Evolutionary conservation across 37 sponge, comb jelly and placozoan genomes (phyloP).

Genomic region (Haliclona indistincta): DNA sequence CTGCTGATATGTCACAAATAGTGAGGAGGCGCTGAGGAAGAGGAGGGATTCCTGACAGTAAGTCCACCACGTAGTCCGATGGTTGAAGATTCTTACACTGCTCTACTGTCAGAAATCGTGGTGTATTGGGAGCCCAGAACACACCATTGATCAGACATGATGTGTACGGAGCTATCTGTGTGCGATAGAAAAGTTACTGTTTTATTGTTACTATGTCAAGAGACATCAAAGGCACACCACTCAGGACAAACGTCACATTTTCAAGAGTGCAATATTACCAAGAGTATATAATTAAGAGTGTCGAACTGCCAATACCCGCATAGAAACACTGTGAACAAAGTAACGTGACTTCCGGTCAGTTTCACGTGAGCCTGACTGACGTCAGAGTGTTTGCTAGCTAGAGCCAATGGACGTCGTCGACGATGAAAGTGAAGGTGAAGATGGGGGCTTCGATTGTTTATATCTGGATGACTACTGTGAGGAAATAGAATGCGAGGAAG

Average conservation of each 20-base stretch:
- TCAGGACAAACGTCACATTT: neutral
- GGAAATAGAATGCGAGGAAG: too few species aligned
- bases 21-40: slow-evolving; percentile 92
- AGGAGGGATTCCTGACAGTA: slow-evolving; percentile 53
- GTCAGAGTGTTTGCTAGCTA: too few species aligned
- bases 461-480: too few species aligned
- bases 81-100: slow-evolving; percentile 55
- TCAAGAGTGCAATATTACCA: neutral
- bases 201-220: too few species aligned
- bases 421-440: too few species aligned
- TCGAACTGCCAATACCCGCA: too few species aligned
- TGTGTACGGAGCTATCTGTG: slow-evolving; percentile 88
- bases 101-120: slow-evolving; percentile 72
- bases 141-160: slow-evolving; percentile 89
- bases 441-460: too few species aligned
- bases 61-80: slow-evolving; percentile 23
- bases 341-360: too few species aligned
- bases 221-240: neutral
- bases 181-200: neutral
- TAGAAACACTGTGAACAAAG: too few species aligned
- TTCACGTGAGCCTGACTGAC: too few species aligned
- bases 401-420: too few species aligned
- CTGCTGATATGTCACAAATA: slow-evolving; percentile 86
- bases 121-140: slow-evolving; percentile 87
- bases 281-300: too few species aligned